Conservation (phyloP, 2,888 invertebrate genomes). For the Trisateles emortualis region DNA sequence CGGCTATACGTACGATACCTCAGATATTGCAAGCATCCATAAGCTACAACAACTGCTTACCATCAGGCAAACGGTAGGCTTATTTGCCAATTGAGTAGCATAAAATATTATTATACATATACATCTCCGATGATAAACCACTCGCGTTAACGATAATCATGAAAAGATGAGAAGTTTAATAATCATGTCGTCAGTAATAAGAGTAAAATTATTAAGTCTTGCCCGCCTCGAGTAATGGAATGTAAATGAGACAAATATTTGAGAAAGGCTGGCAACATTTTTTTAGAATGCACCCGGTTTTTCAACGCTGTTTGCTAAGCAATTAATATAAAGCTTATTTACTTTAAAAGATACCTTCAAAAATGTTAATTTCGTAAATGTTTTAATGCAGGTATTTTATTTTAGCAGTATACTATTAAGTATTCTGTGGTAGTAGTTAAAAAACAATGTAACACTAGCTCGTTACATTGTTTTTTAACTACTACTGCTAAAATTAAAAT, state of each 20-base stretch:
- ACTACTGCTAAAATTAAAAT: no score
- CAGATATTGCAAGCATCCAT: no score
- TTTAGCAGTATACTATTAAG: no score
- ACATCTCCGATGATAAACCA: not conserved
- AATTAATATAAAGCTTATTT: constrained; percentile 17
- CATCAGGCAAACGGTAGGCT: no score
- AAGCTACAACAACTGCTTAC: no score
- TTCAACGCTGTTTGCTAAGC: constrained; percentile 16
- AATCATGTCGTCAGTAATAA: constrained; percentile 9
- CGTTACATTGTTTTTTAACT: no score
- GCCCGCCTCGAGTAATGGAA: constrained; percentile 39
- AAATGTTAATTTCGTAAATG: not conserved
- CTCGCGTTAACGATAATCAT: not conserved
- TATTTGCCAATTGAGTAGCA: no score
- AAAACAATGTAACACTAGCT: no score
- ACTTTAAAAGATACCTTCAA: not conserved
- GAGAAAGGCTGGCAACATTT: constrained; percentile 24
- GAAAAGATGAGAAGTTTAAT: constrained; percentile 10
- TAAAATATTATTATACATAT: no score
- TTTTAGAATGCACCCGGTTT: constrained; percentile 24
- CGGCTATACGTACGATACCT: no score
- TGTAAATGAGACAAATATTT: constrained; percentile 48
- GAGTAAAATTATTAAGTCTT: constrained; percentile 33
- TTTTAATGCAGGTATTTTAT: no score
- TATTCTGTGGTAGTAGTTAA: no score